Percentiles rank a stretch among this genome's conserved stretches.
Evolutionary conservation across 1,140 invertebrate genomes (phyloP).

Genomic region (Lutraria rhynchaena): DNA sequence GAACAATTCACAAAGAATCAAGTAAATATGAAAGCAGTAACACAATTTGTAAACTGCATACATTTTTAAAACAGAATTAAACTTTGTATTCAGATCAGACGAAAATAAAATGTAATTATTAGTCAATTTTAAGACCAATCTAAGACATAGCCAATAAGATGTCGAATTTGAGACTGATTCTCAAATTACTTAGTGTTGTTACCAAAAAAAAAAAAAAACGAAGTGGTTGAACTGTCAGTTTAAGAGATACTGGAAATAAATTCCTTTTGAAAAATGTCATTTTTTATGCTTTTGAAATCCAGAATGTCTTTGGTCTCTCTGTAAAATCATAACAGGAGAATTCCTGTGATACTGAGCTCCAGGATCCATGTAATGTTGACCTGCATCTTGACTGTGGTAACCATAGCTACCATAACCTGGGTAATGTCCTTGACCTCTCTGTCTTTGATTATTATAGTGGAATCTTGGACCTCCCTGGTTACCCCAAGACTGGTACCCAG

Average conservation of each 20-base stretch:
- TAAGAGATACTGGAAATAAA: too few species aligned
- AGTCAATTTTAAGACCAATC: too few species aligned
- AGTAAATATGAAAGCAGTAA: too few species aligned
- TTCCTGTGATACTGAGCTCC: slow-evolving; percentile 49
- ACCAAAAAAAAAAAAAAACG: too few species aligned
- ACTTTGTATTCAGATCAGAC: too few species aligned
- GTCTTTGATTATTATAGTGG: slow-evolving; percentile 13
- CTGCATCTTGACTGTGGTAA: slow-evolving; percentile 23
- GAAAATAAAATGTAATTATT: too few species aligned
- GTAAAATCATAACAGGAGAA: slow-evolving; percentile 71
- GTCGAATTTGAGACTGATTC: too few species aligned
- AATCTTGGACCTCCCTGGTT: background rate
- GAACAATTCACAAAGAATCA: too few species aligned
- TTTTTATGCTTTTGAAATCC: slow-evolving; percentile 32
- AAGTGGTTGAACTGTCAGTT: slow-evolving; percentile 1
- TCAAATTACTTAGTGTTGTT: too few species aligned
- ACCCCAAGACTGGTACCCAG: slow-evolving; percentile 5
- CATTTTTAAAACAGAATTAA: too few species aligned
- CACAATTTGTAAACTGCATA: too few species aligned
- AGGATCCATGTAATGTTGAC: slow-evolving; percentile 32
- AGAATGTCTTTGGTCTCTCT: slow-evolving; percentile 59
- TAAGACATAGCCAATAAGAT: too few species aligned
- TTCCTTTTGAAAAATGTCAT: background rate
- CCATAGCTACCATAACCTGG: slow-evolving; percentile 13
- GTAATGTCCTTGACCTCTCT: slow-evolving; percentile 33